These are phyloP conservation scores for Gallinago stenura DNA, from an alignment of 2,797 vertebrate genomes.

Conservation along the genomic window DNA sequence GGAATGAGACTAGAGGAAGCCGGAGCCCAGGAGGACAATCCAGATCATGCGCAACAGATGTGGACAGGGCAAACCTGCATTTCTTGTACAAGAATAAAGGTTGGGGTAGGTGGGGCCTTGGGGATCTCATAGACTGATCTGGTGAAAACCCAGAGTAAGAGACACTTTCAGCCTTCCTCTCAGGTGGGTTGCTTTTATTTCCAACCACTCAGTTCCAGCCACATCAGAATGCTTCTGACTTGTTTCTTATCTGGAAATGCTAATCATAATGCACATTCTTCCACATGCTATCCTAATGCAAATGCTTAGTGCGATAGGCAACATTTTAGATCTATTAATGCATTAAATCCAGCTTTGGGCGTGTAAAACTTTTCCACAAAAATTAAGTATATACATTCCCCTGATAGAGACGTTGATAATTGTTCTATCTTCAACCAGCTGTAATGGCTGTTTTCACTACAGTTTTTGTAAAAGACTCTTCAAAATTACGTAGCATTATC, in stretches of 20 bases:
- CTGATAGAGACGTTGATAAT: background rate
- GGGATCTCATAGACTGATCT: background rate
- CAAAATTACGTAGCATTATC: background rate
- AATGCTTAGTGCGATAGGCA: background rate
- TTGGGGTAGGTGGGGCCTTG: background rate
- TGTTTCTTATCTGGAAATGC: background rate
- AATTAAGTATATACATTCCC: background rate
- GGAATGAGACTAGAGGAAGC: background rate
- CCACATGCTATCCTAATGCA: background rate
- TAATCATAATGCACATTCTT: background rate
- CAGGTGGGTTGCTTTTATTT: background rate
- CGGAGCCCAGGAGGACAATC: background rate
- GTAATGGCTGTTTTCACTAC: background rate
- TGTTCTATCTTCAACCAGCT: background rate
- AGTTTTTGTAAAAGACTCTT: background rate
- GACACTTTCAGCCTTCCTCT: background rate
- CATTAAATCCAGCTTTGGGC: background rate
- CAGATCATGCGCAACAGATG: rapidly evolving
- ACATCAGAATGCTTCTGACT: background rate
- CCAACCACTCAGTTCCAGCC: background rate
- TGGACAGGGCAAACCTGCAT: background rate
- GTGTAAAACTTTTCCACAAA: background rate
- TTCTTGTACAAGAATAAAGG: background rate
- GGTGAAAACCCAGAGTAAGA: background rate
- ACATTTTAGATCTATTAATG: background rate